Evolutionary conservation across 1,140 invertebrate species (phyloP).

Genomic region (Amyelois transitella): DNA sequence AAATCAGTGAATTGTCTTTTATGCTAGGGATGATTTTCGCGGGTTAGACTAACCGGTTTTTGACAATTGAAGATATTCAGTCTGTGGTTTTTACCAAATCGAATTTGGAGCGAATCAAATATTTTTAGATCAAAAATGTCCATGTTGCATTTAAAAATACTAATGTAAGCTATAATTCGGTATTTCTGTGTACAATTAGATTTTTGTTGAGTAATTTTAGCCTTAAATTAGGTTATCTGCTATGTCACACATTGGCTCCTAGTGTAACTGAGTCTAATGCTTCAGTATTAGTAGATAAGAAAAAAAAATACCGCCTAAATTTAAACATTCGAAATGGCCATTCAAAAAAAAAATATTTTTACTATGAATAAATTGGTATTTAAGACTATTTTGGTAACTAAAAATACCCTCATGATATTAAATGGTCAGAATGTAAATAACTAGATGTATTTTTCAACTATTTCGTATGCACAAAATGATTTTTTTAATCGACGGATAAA

Average conservation of each 20-base stretch:
- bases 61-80: too few relatives aligned
- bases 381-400: neutral
- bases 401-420: neutral
- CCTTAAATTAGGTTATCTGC: neutral
- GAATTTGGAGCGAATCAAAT: too few relatives aligned
- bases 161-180: too few relatives aligned
- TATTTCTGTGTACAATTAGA: too few relatives aligned
- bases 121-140: too few relatives aligned
- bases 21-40: too few relatives aligned
- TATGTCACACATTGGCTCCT: neutral
- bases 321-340: neutral
- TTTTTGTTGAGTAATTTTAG: too few relatives aligned
- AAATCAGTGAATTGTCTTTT: too few relatives aligned
- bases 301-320: neutral
- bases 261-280: neutral
- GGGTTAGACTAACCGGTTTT: too few relatives aligned
- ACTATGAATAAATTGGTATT: neutral
- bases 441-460: neutral
- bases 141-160: too few relatives aligned
- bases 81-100: too few relatives aligned
- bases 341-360: neutral
- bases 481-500: too few relatives aligned
- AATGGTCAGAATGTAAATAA: neutral
- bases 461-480: neutral
- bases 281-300: neutral